Conservation (phyloP, 2,888 invertebrate species). For the Allacma fusca region DNA sequence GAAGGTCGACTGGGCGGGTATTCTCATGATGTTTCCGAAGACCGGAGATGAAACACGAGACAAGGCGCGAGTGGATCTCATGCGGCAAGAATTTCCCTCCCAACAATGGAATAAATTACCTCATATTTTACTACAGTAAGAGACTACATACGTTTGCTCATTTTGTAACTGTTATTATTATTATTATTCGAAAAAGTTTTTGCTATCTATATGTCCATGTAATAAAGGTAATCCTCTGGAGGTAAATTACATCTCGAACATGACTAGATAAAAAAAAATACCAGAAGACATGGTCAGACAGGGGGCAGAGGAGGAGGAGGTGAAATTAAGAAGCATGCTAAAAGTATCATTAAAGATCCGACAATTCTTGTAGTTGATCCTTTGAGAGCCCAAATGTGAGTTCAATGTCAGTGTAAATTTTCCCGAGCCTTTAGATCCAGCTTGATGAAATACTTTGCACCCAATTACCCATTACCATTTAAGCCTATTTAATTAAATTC, state of each 20-base stretch:
- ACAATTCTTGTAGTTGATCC: too few relatives aligned
- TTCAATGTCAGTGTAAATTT: conserved; percentile 4
- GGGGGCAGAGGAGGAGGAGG: too few relatives aligned
- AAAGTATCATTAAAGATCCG: too few relatives aligned
- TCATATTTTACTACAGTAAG: background rate
- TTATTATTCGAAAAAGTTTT: background rate
- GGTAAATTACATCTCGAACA: background rate
- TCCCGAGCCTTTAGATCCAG: too few relatives aligned
- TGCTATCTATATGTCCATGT: background rate
- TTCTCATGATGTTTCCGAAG: conserved; percentile 19
- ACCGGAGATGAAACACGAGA: conserved; percentile 22
- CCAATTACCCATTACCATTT: conserved; percentile 19
- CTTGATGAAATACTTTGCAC: conserved; percentile 9
- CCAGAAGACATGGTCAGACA: too few relatives aligned
- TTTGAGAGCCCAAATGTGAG: too few relatives aligned
- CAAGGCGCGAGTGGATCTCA: background rate
- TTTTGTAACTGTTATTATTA: conserved; percentile 2
- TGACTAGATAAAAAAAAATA: background rate
- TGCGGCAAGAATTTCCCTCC: conserved; percentile 8
- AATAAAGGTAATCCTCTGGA: background rate
- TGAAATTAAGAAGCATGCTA: too few relatives aligned
- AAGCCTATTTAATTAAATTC: conserved; percentile 22
- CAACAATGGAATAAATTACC: conserved; percentile 23
- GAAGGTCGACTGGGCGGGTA: conserved; percentile 29
- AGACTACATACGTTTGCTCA: background rate